A percentile compares a stretch with the other conserved stretches of the same genome.
phyloP scores from a whole-genome alignment of 92 coral and sea anemone species.

The Umimayanthus kanabou region DNA sequence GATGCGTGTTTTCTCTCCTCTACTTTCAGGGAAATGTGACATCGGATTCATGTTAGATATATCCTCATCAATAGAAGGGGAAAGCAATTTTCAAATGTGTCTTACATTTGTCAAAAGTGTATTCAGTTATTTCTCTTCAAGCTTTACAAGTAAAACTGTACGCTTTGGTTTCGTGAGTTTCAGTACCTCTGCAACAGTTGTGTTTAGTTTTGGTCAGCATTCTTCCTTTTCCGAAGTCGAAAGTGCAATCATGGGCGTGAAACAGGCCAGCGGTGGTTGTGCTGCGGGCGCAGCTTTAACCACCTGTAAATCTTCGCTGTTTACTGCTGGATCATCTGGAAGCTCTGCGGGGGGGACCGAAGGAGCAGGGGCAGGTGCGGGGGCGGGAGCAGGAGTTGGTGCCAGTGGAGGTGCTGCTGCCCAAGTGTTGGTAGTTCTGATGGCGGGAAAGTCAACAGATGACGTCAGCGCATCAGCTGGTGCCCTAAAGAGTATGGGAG shows the following conservation, averaged over 20 bases:
- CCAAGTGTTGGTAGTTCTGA: slow-evolving; percentile 69
- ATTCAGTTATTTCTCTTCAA: slow-evolving; percentile 32
- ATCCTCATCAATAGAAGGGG: slow-evolving; percentile 30
- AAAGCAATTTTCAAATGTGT: slow-evolving; percentile 44
- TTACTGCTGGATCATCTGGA: slow-evolving; percentile 32
- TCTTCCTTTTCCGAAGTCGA: slow-evolving; percentile 37
- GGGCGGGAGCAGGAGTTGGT: slow-evolving; percentile 21
- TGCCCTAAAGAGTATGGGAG: slow-evolving; percentile 59
- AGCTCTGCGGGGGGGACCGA: slow-evolving; percentile 35
- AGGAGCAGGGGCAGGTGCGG: slow-evolving; percentile 13
- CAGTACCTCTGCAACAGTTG: slow-evolving; percentile 34
- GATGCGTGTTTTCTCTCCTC: too few relatives aligned
- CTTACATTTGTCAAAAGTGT: slow-evolving; percentile 36
- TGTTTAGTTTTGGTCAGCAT: slow-evolving; percentile 30
- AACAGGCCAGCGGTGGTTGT: slow-evolving; percentile 43
- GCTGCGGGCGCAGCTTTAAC: slow-evolving; percentile 43
- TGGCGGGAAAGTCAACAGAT: slow-evolving; percentile 82
- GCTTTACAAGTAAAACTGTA: slow-evolving; percentile 25
- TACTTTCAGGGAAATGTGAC: slow-evolving; percentile 20
- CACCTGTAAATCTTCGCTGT: slow-evolving; percentile 31
- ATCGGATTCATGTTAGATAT: slow-evolving; percentile 36
- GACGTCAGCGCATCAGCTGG: slow-evolving; percentile 63
- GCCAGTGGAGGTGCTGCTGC: slow-evolving; percentile 52
- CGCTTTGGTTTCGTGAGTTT: slow-evolving; percentile 41
- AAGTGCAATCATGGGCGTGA: slow-evolving; percentile 30